Percentiles rank a stretch among this genome's conserved stretches.
Conservation (phyloP, 2,113 vertebrate genomes). For the Melanerpes aurifrons region DNA sequence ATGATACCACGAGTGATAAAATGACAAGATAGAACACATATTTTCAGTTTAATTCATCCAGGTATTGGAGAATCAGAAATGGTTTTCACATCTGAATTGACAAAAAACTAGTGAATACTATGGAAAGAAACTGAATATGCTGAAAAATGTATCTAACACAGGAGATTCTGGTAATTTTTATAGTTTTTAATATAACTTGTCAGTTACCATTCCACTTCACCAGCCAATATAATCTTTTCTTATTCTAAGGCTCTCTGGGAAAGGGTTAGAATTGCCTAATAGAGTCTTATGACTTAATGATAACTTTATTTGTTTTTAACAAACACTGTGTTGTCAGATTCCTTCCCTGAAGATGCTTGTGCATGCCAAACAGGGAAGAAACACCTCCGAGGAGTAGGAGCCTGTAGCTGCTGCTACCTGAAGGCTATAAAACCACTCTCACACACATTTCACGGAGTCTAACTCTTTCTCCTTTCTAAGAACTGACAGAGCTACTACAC, state of each 20-base stretch:
- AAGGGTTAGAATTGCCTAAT: background rate
- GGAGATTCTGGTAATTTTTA: background rate
- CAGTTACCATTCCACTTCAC: background rate
- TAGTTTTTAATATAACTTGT: background rate
- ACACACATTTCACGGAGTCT: rapidly evolving
- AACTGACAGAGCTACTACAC: background rate
- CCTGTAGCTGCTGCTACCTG: background rate
- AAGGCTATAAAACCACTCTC: background rate
- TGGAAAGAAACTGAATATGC: background rate
- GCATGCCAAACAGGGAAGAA: rapidly evolving
- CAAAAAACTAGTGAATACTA: too few species aligned
- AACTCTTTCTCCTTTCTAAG: background rate
- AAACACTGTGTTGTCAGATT: background rate
- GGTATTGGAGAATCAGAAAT: background rate
- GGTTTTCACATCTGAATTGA: background rate
- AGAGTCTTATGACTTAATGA: background rate
- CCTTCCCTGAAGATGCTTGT: background rate
- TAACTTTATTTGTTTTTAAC: background rate
- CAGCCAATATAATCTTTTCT: background rate
- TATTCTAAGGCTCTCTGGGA: too few species aligned
- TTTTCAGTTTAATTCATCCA: background rate
- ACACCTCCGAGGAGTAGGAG: background rate
- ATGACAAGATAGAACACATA: background rate
- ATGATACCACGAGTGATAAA: background rate
- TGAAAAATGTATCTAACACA: background rate